These are phyloP conservation scores for Melanerpes aurifrons DNA, from an alignment of 2,113 vertebrate genomes.

Conservation along the genomic window DNA sequence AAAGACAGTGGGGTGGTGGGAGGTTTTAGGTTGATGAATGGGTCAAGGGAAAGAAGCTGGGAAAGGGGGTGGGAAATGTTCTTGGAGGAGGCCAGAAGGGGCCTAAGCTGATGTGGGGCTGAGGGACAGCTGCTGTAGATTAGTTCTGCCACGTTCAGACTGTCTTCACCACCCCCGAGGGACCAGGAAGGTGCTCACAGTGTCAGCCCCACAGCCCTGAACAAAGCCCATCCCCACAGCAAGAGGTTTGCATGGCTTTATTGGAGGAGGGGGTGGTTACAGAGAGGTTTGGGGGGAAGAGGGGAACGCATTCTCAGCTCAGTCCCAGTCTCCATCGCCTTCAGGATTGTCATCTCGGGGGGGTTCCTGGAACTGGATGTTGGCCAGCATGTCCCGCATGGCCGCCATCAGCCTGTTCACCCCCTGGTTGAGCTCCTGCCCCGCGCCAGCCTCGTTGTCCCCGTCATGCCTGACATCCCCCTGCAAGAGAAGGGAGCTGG, in stretches of 20 bases:
- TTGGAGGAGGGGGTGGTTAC: background rate
- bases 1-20: no score
- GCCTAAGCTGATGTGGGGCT: background rate
- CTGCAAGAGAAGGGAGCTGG: conserved; percentile 55
- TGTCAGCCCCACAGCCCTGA: background rate
- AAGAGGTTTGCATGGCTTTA: background rate
- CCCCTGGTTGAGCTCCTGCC: conserved; percentile 90
- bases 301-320: conserved; percentile 43
- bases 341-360: conserved; percentile 77
- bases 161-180: background rate
- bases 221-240: background rate
- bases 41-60: background rate
- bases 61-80: background rate
- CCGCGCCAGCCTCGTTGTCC: conserved; percentile 85
- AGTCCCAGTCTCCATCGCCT: conserved; percentile 88
- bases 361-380: conserved; percentile 93
- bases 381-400: conserved; percentile 96
- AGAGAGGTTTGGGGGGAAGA: fast-evolving
- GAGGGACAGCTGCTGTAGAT: conserved; percentile 19
- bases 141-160: background rate
- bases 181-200: fast-evolving
- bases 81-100: background rate
- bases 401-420: conserved; percentile 95
- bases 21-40: background rate
- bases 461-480: conserved; percentile 81